phyloP scores from a whole-genome alignment of 2,797 vertebrate genomes.

The Balearica regulorum region DNA sequence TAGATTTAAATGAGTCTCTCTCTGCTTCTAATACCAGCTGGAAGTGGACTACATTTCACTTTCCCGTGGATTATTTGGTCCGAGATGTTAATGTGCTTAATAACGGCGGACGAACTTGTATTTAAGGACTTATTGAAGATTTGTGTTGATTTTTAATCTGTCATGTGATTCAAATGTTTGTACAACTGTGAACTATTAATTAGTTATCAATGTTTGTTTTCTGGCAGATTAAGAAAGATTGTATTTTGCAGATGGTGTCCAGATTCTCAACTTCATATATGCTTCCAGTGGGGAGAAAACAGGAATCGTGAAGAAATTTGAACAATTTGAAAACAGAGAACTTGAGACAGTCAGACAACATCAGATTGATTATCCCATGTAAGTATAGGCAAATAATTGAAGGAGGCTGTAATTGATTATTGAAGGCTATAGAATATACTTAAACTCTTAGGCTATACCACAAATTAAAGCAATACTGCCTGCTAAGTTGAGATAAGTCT shows the following conservation, averaged over 20 bases:
- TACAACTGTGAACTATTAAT: background rate
- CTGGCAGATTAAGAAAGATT: slow-evolving; percentile 8
- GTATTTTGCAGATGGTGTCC: slow-evolving; percentile 76
- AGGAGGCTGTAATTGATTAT: background rate
- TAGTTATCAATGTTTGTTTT: background rate
- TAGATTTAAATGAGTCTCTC: background rate
- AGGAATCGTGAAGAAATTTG: slow-evolving; percentile 84
- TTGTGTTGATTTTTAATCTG: background rate
- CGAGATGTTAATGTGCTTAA: background rate
- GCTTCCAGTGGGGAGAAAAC: slow-evolving; percentile 85
- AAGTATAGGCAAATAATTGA: slow-evolving; percentile 40
- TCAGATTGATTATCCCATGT: slow-evolving; percentile 83
- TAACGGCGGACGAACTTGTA: background rate
- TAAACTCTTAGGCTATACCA: background rate
- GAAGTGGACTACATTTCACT: background rate
- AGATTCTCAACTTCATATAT: slow-evolving; percentile 82
- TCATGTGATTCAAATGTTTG: background rate
- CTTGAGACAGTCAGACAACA: slow-evolving; percentile 80
- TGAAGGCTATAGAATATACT: background rate
- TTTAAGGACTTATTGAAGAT: background rate
- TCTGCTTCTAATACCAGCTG: background rate
- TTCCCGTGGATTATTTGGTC: background rate
- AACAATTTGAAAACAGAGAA: slow-evolving; percentile 79
- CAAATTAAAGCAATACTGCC: background rate
- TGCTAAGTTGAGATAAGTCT: background rate